These are phyloP conservation scores for Machaerirhynchus nigripectus DNA, from an alignment of 2,113 vertebrate species.

Conservation along the genomic window DNA sequence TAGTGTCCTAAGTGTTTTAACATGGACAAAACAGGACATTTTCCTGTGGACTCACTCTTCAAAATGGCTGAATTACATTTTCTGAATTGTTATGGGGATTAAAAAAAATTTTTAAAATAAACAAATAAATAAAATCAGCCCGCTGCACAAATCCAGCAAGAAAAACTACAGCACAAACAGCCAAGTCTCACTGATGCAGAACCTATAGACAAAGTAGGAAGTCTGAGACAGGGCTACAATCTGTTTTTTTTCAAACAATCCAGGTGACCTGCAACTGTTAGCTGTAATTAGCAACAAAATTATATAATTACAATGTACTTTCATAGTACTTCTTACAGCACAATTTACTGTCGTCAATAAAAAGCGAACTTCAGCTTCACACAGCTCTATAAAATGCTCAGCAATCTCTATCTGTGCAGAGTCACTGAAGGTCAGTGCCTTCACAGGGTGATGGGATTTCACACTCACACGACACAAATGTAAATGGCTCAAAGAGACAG, in stretches of 20 bases:
- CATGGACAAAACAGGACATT: background rate
- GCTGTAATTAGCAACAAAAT: background rate
- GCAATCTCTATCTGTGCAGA: background rate
- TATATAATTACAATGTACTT: background rate
- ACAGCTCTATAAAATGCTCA: background rate
- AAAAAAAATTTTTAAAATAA: background rate
- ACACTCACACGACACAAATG: background rate
- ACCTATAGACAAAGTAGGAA: background rate
- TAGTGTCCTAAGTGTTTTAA: background rate
- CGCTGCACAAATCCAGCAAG: background rate
- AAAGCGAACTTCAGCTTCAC: background rate
- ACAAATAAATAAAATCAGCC: background rate
- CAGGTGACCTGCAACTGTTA: background rate
- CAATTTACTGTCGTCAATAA: background rate
- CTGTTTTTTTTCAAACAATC: background rate
- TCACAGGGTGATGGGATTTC: background rate
- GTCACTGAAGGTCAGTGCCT: background rate
- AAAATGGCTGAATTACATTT: background rate
- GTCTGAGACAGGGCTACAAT: background rate
- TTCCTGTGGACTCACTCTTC: background rate
- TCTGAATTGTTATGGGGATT: background rate
- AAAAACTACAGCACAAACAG: background rate
- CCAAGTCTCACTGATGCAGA: background rate
- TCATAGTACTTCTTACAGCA: background rate
- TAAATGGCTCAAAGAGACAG: background rate